Evolutionary conservation across 2,888 invertebrate species (phyloP).

Genomic region (Cataglyphis cursor): DNA sequence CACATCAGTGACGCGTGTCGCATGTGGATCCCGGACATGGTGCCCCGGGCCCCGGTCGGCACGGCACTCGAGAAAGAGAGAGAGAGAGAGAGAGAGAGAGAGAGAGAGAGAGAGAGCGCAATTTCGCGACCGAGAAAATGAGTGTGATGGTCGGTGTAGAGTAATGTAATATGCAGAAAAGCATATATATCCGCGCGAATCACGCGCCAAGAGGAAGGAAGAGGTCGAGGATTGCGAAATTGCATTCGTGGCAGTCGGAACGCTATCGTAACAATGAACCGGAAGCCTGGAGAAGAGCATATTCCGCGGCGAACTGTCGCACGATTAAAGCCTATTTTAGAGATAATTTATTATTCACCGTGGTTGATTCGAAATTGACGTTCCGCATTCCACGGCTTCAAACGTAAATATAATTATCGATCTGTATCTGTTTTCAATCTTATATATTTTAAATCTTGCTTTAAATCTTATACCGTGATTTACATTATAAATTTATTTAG

Average conservation of each 20-base stretch:
- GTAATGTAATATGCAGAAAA: constrained; percentile 52
- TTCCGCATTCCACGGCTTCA: background rate
- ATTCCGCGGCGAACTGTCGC: constrained; percentile 38
- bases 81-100: constrained; percentile 5
- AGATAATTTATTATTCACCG: constrained; percentile 19
- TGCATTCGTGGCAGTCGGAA: constrained; percentile 46
- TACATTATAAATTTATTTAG: background rate
- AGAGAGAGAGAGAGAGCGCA: constrained; percentile 12
- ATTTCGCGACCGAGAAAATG: constrained; percentile 51
- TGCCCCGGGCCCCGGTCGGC: constrained; percentile 30
- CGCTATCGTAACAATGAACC: constrained; percentile 55
- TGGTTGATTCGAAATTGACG: constrained; percentile 7
- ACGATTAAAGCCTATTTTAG: constrained; percentile 29
- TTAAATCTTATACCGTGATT: background rate
- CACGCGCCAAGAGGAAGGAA: constrained; percentile 45
- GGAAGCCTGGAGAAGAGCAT: constrained; percentile 31
- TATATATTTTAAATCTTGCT: background rate
- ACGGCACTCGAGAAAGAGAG: background rate
- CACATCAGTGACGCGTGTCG: constrained; percentile 45
- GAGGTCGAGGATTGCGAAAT: constrained; percentile 54
- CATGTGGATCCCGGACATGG: constrained; percentile 60
- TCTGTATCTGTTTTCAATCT: background rate
- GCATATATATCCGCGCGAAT: constrained; percentile 45
- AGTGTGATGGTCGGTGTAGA: background rate
- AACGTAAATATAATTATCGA: background rate